These are phyloP conservation scores for Hemicordylus capensis DNA, from an alignment of 2,113 vertebrate genomes.

Conservation along the genomic window DNA sequence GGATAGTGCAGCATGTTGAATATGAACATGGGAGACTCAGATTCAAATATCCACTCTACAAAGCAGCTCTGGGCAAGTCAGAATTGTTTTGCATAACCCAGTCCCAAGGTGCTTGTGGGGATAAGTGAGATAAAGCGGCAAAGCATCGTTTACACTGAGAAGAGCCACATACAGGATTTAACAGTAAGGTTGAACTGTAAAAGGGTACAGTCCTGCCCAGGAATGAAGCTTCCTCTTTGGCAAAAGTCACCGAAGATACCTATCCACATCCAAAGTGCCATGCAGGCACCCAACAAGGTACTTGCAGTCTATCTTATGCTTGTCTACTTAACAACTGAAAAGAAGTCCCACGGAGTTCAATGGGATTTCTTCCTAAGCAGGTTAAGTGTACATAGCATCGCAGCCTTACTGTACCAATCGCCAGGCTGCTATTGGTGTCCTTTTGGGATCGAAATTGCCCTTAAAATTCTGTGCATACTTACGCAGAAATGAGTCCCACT, in stretches of 20 bases:
- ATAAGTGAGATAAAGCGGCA: not conserved
- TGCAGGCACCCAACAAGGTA: no score
- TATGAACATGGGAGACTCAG: not conserved
- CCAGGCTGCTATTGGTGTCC: no score
- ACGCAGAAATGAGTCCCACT: no score
- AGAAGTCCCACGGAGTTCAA: not conserved
- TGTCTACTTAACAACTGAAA: no score
- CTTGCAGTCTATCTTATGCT: no score
- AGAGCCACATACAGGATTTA: not conserved
- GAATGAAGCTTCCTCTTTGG: not conserved
- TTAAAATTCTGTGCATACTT: no score
- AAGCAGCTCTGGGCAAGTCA: not conserved
- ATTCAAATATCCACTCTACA: not conserved
- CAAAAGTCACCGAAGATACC: no score
- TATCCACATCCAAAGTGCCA: no score
- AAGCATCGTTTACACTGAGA: not conserved
- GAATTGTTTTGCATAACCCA: not conserved
- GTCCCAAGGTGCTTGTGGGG: not conserved
- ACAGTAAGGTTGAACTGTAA: not conserved
- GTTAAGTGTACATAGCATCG: no score
- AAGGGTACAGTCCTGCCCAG: not conserved
- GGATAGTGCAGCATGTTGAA: not conserved
- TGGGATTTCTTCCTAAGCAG: no score
- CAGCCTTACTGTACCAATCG: no score
- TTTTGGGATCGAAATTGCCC: no score